Percentiles rank a stretch among this genome's conserved stretches.
These are phyloP conservation scores for Darevskia nairensis DNA, from an alignment of 2,797 vertebrate species.

Conservation along the genomic window DNA sequence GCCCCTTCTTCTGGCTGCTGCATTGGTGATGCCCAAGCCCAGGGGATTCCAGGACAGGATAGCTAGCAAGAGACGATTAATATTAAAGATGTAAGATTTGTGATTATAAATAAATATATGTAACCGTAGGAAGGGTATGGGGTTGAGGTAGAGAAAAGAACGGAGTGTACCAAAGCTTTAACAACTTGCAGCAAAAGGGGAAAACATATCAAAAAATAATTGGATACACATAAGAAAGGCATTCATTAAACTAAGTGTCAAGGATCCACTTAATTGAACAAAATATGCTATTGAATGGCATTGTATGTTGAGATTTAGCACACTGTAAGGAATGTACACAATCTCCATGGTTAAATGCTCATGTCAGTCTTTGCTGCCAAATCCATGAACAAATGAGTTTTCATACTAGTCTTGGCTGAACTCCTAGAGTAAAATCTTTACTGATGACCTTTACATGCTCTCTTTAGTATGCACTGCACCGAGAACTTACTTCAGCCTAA, in stretches of 20 bases:
- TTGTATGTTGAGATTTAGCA: constrained; percentile 4
- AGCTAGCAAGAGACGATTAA: not conserved
- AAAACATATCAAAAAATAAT: not conserved
- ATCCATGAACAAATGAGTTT: constrained; percentile 32
- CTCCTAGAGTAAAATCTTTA: constrained; percentile 46
- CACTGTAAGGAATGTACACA: constrained; percentile 30
- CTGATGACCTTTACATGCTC: constrained; percentile 37
- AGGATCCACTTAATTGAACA: constrained; percentile 24
- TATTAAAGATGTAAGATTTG: not conserved
- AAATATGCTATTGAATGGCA: constrained; percentile 29
- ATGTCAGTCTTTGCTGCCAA: constrained; percentile 48
- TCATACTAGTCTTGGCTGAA: constrained; percentile 37
- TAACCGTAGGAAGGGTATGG: not conserved
- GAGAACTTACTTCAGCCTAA: constrained; percentile 10
- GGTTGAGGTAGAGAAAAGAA: not conserved
- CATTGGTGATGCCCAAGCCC: not conserved
- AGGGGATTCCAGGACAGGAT: not conserved
- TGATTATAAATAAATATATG: not conserved
- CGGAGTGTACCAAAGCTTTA: not conserved
- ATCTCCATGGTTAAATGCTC: constrained; percentile 34
- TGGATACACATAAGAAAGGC: not conserved
- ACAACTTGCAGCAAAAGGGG: not conserved
- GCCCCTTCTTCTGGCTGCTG: not conserved
- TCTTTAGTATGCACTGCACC: constrained; percentile 27
- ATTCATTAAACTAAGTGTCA: constrained; percentile 5